These are phyloP conservation scores for Himalopsyche kuldschensis DNA, from an alignment of 2,888 invertebrate genomes.

Conservation along the genomic window DNA sequence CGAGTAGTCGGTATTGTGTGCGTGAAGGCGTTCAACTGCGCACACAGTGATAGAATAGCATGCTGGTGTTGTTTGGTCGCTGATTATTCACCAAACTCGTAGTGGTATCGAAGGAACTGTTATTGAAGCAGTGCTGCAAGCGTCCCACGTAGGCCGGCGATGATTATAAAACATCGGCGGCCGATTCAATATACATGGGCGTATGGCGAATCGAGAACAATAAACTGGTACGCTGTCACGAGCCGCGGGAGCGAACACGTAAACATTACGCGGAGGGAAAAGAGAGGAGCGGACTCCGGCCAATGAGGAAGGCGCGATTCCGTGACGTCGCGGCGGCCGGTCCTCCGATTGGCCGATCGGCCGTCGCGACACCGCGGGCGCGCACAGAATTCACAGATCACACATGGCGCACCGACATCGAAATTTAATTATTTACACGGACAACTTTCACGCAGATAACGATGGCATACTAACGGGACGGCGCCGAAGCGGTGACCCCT, in stretches of 20 bases:
- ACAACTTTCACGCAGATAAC: slow-evolving; percentile 3
- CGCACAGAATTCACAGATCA: slow-evolving; percentile 19
- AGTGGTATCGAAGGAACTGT: not conserved
- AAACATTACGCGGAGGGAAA: slow-evolving; percentile 35
- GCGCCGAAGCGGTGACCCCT: slow-evolving; percentile 23
- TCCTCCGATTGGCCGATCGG: slow-evolving; percentile 14
- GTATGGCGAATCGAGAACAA: slow-evolving; percentile 21
- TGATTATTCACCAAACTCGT: not conserved
- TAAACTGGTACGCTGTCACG: slow-evolving; percentile 33
- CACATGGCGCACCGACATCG: slow-evolving; percentile 9
- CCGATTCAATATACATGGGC: slow-evolving; percentile 8
- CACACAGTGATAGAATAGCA: not conserved
- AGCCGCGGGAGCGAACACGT: slow-evolving; percentile 33
- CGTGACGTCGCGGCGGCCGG: slow-evolving; percentile 28
- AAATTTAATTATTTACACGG: slow-evolving; percentile 30
- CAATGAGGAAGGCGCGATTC: slow-evolving; percentile 15
- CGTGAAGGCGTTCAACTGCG: not conserved
- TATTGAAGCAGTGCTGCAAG: not conserved
- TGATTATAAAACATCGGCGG: not conserved
- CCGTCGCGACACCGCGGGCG: slow-evolving; percentile 23
- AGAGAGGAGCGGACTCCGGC: slow-evolving; percentile 30
- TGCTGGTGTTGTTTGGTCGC: not conserved
- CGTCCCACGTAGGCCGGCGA: not conserved
- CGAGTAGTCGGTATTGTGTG: not conserved
- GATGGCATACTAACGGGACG: slow-evolving; percentile 16